Conservation (phyloP, 92 coral and sea anemone genomes). For the Phymanthus crucifer region DNA sequence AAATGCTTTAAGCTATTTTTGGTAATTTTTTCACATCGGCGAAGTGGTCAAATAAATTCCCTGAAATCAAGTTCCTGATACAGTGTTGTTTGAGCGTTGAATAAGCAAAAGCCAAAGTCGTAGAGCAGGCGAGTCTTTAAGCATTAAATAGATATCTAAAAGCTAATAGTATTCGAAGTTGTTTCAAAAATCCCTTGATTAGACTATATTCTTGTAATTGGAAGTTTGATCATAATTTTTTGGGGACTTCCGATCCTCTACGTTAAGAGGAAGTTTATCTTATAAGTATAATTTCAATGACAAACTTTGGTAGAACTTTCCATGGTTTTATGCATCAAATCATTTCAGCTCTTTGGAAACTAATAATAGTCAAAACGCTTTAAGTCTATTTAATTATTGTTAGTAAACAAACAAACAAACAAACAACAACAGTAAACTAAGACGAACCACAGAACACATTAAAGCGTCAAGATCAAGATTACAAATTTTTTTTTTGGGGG, state of each 20-base stretch:
- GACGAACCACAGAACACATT: too few species aligned
- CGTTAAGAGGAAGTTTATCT: neutral
- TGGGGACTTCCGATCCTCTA: neutral
- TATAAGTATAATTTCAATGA: too few species aligned
- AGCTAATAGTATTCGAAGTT: conserved; percentile 1
- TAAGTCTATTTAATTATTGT: too few species aligned
- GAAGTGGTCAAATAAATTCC: conserved; percentile 1
- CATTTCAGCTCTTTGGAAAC: too few species aligned
- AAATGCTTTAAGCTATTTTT: conserved; percentile 1
- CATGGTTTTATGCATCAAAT: too few species aligned
- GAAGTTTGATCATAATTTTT: neutral
- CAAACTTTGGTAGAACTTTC: too few species aligned
- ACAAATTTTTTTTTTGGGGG: too few species aligned
- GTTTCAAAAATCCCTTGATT: neutral
- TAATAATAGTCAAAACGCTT: too few species aligned
- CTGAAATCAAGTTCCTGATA: conserved; percentile 6
- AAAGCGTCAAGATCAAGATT: too few species aligned
- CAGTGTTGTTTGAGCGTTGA: conserved; percentile 5
- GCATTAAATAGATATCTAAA: neutral
- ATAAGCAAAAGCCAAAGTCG: neutral
- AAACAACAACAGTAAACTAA: too few species aligned
- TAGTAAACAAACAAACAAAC: too few species aligned
- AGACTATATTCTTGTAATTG: neutral
- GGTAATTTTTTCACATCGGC: neutral
- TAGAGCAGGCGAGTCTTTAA: neutral